phyloP scores from a whole-genome alignment of 1,140 invertebrate species.

The Sycobia sp. region DNA sequence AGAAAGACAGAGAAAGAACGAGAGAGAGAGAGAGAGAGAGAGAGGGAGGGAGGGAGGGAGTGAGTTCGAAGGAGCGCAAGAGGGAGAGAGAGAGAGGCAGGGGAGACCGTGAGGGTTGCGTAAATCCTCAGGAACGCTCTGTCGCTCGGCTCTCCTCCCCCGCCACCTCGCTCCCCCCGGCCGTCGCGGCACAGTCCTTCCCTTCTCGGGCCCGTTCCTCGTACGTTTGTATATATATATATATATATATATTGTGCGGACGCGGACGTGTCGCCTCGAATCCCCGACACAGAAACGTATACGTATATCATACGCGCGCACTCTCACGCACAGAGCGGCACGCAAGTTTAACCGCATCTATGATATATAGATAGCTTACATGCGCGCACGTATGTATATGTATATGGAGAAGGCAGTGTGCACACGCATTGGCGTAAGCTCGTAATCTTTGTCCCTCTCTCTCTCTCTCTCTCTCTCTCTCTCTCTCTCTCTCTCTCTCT shows the following conservation, averaged over 20 bases:
- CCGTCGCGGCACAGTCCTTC: background rate
- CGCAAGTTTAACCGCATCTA: too few species aligned
- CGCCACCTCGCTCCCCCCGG: conserved; percentile 15
- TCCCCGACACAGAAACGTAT: too few species aligned
- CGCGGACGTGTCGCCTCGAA: conserved; percentile 33
- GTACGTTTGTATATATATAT: too few species aligned
- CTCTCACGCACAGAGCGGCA: background rate
- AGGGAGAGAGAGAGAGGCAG: background rate
- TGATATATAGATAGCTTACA: too few species aligned
- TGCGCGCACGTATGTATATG: too few species aligned
- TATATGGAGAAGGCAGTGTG: too few species aligned
- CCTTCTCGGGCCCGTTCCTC: conserved; percentile 16
- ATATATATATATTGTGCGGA: too few species aligned
- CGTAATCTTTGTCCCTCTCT: background rate
- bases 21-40: too few species aligned
- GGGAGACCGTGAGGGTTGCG: conserved; percentile 50
- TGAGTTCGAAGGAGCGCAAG: background rate
- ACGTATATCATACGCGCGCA: background rate
- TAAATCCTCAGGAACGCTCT: conserved; percentile 45
- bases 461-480: conserved; percentile 27
- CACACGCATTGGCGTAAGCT: too few species aligned
- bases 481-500: background rate
- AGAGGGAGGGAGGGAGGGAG: background rate
- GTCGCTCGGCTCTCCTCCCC: conserved; percentile 28
- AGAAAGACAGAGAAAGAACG: too few species aligned